Conservation (phyloP, 2,113 vertebrate species). For the Cygnus buccinator region DNA sequence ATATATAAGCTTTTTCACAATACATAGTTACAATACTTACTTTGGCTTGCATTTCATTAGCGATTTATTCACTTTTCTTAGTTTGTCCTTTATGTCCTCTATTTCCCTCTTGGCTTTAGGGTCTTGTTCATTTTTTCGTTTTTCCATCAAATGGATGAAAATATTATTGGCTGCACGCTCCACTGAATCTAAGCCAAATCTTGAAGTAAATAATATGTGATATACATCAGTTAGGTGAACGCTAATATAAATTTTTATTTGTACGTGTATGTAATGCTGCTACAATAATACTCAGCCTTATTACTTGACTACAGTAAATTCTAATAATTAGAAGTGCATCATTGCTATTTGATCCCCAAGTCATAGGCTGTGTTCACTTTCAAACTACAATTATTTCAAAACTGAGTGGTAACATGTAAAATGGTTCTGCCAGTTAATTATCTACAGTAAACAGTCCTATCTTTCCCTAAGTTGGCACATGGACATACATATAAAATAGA, state of each 20-base stretch:
- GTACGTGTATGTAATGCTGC: not conserved
- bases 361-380: not conserved
- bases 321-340: not conserved
- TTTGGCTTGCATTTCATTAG: not conserved
- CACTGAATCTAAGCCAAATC: conserved; percentile 30
- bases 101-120: not conserved
- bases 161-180: not conserved
- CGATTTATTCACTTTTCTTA: not conserved
- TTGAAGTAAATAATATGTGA: conserved; percentile 2
- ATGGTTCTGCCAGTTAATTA: not conserved
- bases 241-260: not conserved
- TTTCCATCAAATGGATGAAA: not conserved
- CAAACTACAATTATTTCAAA: not conserved
- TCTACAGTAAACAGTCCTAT: not conserved
- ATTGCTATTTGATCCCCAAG: not conserved
- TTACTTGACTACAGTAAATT: not conserved
- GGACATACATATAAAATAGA: not conserved
- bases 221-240: not conserved
- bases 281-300: not conserved
- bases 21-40: conserved; percentile 28
- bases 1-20: not conserved
- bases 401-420: not conserved
- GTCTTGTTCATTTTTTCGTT: not conserved
- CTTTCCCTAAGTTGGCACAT: not conserved
- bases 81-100: not conserved